Evolutionary conservation across 2,797 vertebrate species (phyloP).

Genomic region (Crax fasciolata): DNA sequence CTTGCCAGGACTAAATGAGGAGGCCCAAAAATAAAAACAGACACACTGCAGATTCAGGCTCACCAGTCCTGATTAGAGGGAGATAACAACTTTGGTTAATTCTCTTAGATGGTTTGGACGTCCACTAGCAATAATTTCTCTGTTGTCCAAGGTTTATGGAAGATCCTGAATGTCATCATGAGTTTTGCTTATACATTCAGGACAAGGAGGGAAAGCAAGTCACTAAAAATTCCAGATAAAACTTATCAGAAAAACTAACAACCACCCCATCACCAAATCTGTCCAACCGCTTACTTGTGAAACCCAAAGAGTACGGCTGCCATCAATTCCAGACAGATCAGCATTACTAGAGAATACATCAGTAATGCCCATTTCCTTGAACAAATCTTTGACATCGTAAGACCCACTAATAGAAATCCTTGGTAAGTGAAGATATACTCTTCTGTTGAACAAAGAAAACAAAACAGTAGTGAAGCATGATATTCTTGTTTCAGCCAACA

Average conservation of each 20-base stretch:
- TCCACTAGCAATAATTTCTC: neutral
- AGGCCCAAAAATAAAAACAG: neutral
- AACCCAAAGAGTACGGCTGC: neutral
- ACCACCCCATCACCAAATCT: neutral
- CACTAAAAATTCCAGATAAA: neutral
- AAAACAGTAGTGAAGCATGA: neutral
- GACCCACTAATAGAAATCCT: constrained; percentile 57
- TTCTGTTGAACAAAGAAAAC: constrained; percentile 49
- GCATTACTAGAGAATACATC: constrained; percentile 51
- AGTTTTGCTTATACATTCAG: neutral
- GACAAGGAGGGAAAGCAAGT: neutral
- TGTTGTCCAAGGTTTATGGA: neutral
- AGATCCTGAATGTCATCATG: neutral
- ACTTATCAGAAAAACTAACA: neutral
- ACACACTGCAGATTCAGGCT: neutral
- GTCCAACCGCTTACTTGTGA: constrained; percentile 58
- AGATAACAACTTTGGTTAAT: neutral
- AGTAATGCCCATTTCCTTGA: constrained; percentile 62
- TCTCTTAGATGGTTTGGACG: neutral
- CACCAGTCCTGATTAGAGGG: neutral
- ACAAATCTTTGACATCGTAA: constrained; percentile 10
- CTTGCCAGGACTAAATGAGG: neutral
- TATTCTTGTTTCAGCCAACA: neutral
- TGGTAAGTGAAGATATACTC: constrained; percentile 41
- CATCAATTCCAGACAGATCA: constrained; percentile 66